These are phyloP conservation scores for Lophura nycthemera DNA, from an alignment of 2,113 vertebrate genomes.

Conservation along the genomic window DNA sequence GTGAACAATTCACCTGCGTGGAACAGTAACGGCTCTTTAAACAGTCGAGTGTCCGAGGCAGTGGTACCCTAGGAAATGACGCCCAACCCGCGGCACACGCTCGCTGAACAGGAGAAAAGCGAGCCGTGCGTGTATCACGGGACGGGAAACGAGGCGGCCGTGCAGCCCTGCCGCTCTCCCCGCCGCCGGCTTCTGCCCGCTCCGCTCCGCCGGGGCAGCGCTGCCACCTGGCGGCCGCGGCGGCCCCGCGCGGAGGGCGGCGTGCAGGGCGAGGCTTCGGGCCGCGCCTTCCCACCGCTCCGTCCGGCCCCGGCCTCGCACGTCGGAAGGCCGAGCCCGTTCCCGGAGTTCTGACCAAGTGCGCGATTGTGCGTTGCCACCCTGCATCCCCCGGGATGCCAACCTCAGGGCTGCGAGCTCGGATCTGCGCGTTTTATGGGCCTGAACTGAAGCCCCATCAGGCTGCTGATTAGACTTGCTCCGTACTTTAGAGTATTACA, in stretches of 20 bases:
- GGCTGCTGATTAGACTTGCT: constrained; percentile 42
- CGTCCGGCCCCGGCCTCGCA: too few relatives aligned
- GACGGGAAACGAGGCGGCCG: too few relatives aligned
- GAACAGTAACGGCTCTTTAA: neutral
- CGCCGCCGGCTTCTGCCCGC: neutral
- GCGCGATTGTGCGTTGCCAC: too few relatives aligned
- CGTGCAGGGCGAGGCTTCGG: neutral
- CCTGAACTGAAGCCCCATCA: neutral
- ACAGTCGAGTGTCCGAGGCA: fast-evolving
- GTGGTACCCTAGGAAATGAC: neutral
- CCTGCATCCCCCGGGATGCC: neutral
- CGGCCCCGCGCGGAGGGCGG: too few relatives aligned
- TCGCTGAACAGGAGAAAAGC: too few relatives aligned
- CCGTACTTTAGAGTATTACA: constrained; percentile 39
- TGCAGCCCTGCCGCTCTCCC: too few relatives aligned
- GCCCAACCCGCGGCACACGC: neutral
- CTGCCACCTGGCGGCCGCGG: constrained; percentile 38
- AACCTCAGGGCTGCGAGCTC: neutral
- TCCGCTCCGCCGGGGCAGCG: constrained; percentile 15
- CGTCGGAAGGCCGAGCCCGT: too few relatives aligned
- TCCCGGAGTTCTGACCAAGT: too few relatives aligned
- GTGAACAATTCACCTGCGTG: neutral
- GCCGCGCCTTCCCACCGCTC: too few relatives aligned
- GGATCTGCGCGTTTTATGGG: constrained; percentile 21
- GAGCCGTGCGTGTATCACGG: neutral